Conservation (phyloP, 2,113 vertebrate species). For the Zeus faber region DNA sequence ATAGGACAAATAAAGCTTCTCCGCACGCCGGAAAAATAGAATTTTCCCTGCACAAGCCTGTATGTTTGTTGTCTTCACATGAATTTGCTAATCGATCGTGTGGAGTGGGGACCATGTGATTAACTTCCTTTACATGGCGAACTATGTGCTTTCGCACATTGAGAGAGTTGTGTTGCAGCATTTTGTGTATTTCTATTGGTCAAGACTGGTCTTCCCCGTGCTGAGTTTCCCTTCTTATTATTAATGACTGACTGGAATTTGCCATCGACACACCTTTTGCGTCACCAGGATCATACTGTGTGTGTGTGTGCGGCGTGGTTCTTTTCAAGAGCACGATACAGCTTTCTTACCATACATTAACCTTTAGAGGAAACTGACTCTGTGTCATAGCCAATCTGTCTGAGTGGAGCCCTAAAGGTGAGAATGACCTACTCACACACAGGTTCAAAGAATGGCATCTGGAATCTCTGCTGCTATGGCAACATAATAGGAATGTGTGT, state of each 20-base stretch:
- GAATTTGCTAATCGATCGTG: too few species aligned
- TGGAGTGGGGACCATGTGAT: too few species aligned
- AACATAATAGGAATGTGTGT: slow-evolving; percentile 53
- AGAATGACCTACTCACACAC: slow-evolving; percentile 47
- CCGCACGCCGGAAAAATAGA: slow-evolving; percentile 15
- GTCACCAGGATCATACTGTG: background rate
- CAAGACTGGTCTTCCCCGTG: too few species aligned
- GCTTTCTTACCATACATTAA: slow-evolving; percentile 32
- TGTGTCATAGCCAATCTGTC: slow-evolving; percentile 33
- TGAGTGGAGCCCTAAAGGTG: slow-evolving; percentile 48
- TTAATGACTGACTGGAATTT: background rate
- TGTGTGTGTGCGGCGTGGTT: slow-evolving; percentile 2
- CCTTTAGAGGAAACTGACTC: slow-evolving; percentile 37
- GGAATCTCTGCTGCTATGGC: slow-evolving; percentile 54
- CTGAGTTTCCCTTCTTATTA: background rate
- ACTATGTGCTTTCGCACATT: slow-evolving; percentile 1
- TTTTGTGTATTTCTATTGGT: slow-evolving; percentile 4
- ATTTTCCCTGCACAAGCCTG: background rate
- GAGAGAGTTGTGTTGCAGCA: slow-evolving; percentile 15
- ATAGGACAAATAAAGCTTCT: slow-evolving; percentile 17
- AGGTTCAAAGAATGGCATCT: slow-evolving; percentile 53
- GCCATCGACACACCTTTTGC: background rate
- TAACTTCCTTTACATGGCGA: background rate
- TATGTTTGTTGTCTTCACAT: slow-evolving; percentile 4
- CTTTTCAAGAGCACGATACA: slow-evolving; percentile 16